These are phyloP conservation scores for Corydoras maculifer DNA, from an alignment of 2,113 vertebrate genomes.

Conservation along the genomic window DNA sequence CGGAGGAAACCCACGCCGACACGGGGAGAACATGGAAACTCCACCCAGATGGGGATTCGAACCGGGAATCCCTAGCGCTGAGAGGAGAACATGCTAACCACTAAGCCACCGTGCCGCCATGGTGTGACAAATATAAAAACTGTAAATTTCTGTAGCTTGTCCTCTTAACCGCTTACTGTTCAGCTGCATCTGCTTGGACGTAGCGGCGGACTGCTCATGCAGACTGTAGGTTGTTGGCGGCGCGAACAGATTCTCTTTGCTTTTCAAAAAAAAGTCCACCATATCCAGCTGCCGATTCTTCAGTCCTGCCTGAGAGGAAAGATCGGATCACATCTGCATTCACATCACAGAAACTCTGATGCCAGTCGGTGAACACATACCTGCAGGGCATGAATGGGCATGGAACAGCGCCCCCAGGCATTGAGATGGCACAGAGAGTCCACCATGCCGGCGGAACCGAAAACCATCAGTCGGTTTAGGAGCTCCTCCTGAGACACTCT, in stretches of 20 bases:
- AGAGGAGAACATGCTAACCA: no score
- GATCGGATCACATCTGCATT: not conserved
- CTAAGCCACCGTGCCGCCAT: no score
- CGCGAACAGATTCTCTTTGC: constrained; percentile 80
- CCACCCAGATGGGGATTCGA: no score
- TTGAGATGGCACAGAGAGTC: constrained; percentile 88
- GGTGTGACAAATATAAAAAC: no score
- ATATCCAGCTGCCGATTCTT: constrained; percentile 93
- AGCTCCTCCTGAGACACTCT: constrained; percentile 82
- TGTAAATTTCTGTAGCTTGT: no score
- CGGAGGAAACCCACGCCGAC: no score
- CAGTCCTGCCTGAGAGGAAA: constrained; percentile 76
- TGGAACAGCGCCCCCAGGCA: constrained; percentile 88
- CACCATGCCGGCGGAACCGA: constrained; percentile 78
- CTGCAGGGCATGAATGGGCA: constrained; percentile 86
- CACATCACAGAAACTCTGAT: no score
- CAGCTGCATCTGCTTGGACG: constrained; percentile 55
- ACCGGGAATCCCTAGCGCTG: no score
- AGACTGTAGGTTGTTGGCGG: constrained; percentile 46
- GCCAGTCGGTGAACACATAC: constrained; percentile 53
- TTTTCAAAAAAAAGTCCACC: constrained; percentile 92
- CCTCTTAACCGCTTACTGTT: constrained; percentile 61
- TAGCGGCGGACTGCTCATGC: constrained; percentile 44
- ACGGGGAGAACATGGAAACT: no score
- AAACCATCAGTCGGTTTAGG: constrained; percentile 83